A percentile compares a stretch with the other conserved stretches of the same genome.
Conservation (phyloP, 2,888 invertebrate species). For the Plusia festucae region DNA sequence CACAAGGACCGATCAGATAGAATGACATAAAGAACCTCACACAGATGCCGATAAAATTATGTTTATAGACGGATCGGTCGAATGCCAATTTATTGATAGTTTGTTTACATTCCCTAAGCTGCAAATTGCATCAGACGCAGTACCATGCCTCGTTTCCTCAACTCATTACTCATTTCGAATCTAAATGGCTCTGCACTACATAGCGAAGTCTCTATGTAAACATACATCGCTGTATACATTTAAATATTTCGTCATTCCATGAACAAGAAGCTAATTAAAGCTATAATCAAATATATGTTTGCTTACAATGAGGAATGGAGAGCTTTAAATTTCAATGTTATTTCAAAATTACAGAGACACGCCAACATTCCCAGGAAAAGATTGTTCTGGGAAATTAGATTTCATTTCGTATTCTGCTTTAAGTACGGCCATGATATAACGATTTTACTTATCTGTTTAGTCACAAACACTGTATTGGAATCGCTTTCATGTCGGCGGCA, state of each 20-base stretch:
- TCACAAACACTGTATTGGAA: conserved; percentile 19
- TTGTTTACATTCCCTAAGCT: conserved; percentile 28
- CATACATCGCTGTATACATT: not conserved
- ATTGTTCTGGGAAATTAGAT: conserved; percentile 9
- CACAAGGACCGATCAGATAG: conserved; percentile 5
- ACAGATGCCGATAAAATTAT: conserved; percentile 15
- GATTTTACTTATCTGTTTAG: conserved; percentile 36
- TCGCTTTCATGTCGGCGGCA: conserved; percentile 26
- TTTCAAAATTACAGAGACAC: not conserved
- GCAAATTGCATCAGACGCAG: conserved; percentile 36
- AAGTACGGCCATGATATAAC: conserved; percentile 14
- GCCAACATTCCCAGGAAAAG: conserved; percentile 10
- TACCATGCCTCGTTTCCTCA: conserved; percentile 25
- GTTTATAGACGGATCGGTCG: conserved; percentile 18
- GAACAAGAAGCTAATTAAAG: conserved; percentile 6
- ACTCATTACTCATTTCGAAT: conserved; percentile 42
- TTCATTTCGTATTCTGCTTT: not conserved
- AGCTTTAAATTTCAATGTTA: conserved; percentile 9
- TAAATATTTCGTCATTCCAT: conserved; percentile 2
- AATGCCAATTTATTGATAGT: conserved; percentile 38
- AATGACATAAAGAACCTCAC: conserved; percentile 11
- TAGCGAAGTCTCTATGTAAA: conserved; percentile 13
- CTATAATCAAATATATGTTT: conserved; percentile 6
- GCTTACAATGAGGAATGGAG: conserved; percentile 4
- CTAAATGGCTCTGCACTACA: conserved; percentile 31